Evolutionary conservation across 2,113 vertebrate species (phyloP).

Genomic region (Neogale vison): DNA sequence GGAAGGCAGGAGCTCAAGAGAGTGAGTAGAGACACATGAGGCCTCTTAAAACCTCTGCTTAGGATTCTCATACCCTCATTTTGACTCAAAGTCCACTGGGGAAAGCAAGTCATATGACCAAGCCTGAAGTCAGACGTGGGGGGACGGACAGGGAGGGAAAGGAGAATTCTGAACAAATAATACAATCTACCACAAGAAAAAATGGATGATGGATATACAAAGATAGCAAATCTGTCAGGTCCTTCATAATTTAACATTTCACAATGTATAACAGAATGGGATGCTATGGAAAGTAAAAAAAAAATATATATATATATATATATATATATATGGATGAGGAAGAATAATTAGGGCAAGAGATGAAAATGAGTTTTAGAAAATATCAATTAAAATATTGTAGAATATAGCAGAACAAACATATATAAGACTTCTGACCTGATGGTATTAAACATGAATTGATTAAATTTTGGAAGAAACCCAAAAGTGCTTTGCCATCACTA

Average conservation of each 20-base stretch:
- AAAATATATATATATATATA: not conserved
- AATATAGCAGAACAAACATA: not conserved
- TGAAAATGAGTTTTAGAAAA: not conserved
- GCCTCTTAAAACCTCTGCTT: not conserved
- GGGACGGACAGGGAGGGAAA: not conserved
- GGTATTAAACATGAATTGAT: not conserved
- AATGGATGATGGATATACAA: not conserved
- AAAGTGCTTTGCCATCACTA: not conserved
- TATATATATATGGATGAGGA: not conserved
- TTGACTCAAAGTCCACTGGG: not conserved
- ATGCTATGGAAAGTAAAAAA: not conserved
- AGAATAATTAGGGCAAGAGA: not conserved
- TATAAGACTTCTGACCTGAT: not conserved
- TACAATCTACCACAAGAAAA: not conserved
- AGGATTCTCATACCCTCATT: not conserved
- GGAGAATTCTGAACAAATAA: not conserved
- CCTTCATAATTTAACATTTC: not conserved
- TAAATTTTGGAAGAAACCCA: not conserved
- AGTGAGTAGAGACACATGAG: not conserved
- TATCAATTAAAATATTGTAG: not conserved
- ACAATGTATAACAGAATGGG: not conserved
- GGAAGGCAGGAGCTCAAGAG: not conserved
- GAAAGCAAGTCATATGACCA: not conserved
- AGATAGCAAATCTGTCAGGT: not conserved
- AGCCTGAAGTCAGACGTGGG: not conserved